Percentiles rank a stretch among this genome's conserved stretches.
Conservation (phyloP, 2,797 vertebrate species). For the Rhinogobio ventralis region DNA sequence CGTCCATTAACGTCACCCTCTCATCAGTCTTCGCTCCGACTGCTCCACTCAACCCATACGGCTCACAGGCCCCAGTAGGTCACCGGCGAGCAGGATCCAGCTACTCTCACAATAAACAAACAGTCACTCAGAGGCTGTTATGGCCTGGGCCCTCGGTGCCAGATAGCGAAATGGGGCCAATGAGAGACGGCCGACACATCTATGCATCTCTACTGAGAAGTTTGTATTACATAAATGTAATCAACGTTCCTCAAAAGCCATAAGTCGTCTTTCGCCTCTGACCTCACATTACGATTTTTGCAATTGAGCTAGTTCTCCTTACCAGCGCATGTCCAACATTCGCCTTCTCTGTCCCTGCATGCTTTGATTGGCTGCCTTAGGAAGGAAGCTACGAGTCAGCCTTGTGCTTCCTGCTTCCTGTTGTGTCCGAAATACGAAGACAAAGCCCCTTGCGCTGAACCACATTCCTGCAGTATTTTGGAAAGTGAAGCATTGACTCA, state of each 20-base stretch:
- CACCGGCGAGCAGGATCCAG: constrained; percentile 64
- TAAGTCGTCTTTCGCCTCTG: constrained; percentile 38
- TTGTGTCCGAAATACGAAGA: constrained; percentile 77
- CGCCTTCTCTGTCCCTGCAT: constrained; percentile 63
- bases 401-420: constrained; percentile 83
- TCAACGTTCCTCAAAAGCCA: constrained; percentile 56
- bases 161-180: constrained; percentile 63
- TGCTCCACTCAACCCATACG: constrained; percentile 68
- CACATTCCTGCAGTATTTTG: constrained; percentile 49
- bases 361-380: constrained; percentile 80
- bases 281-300: constrained; percentile 49
- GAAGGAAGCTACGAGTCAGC: constrained; percentile 81
- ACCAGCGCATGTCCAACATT: constrained; percentile 58
- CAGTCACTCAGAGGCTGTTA: constrained; percentile 72
- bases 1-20: constrained; percentile 78
- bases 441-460: constrained; percentile 49
- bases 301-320: constrained; percentile 21
- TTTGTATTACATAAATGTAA: constrained; percentile 50
- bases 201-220: constrained; percentile 37
- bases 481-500: constrained; percentile 46
- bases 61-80: constrained; percentile 71
- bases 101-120: constrained; percentile 82
- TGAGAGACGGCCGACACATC: constrained; percentile 38
- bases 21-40: constrained; percentile 79
- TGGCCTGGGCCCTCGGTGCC: constrained; percentile 73